These are phyloP conservation scores for Mobula hypostoma DNA, from an alignment of 2,113 vertebrate genomes.

Conservation along the genomic window DNA sequence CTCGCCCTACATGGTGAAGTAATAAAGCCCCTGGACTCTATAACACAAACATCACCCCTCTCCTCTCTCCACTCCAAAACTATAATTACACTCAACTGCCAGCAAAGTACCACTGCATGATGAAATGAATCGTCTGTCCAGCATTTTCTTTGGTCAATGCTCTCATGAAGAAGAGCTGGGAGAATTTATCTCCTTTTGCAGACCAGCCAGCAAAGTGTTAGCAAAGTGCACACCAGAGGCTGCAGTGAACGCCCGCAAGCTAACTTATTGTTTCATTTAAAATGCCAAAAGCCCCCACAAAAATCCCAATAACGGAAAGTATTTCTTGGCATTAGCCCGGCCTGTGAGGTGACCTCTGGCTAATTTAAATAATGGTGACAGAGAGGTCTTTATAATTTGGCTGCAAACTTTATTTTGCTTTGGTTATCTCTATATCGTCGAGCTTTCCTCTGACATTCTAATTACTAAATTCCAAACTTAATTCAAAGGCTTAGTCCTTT, in stretches of 20 bases:
- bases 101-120: neutral
- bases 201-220: neutral
- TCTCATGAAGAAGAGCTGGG: neutral
- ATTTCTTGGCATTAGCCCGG: slow-evolving; percentile 50
- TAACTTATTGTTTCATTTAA: neutral
- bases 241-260: neutral
- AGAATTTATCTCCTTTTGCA: slow-evolving; percentile 2
- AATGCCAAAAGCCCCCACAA: slow-evolving; percentile 48
- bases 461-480: neutral
- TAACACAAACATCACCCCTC: slow-evolving; percentile 27
- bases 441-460: neutral
- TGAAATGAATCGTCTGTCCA: neutral
- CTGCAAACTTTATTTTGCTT: neutral
- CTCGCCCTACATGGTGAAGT: no score
- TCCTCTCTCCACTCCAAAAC: slow-evolving; percentile 38
- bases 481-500: neutral
- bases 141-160: neutral
- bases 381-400: neutral
- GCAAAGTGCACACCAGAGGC: neutral
- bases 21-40: neutral
- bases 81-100: neutral
- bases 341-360: neutral
- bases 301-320: slow-evolving; percentile 45
- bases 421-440: neutral
- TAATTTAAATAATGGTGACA: neutral